Evolutionary conservation across 92 coral and sea anemone genomes (phyloP).

Genomic region (Phenganax subtilis): DNA sequence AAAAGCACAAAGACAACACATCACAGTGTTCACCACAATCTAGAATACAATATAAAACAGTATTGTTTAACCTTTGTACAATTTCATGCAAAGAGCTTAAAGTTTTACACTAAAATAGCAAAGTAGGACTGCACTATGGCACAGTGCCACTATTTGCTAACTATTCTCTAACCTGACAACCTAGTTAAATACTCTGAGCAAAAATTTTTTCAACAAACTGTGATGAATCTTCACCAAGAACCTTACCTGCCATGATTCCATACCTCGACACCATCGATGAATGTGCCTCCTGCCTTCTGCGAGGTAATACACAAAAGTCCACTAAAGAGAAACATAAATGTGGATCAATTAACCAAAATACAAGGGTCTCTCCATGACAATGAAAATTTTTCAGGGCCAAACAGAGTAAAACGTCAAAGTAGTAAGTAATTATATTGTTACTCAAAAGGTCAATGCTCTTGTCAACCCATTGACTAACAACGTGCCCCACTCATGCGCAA

Average conservation of each 20-base stretch:
- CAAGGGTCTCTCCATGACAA: background rate
- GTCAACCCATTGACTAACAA: too few relatives aligned
- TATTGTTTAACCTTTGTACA: too few relatives aligned
- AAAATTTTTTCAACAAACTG: background rate
- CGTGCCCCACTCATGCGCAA: too few relatives aligned
- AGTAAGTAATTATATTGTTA: too few relatives aligned
- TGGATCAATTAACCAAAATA: background rate
- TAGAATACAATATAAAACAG: slow-evolving; percentile 30
- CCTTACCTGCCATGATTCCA: slow-evolving; percentile 97
- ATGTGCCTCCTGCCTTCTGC: slow-evolving; percentile 95
- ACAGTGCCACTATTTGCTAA: too few relatives aligned
- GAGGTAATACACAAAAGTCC: slow-evolving; percentile 86
- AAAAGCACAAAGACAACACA: slow-evolving; percentile 75
- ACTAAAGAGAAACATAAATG: slow-evolving; percentile 49
- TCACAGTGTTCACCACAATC: slow-evolving; percentile 94
- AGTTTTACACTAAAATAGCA: too few relatives aligned
- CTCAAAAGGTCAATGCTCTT: too few relatives aligned
- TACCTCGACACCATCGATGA: slow-evolving; percentile 93
- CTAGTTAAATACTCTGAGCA: background rate
- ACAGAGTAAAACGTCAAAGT: background rate
- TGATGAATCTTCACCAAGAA: background rate
- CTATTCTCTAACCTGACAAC: too few relatives aligned
- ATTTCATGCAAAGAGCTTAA: background rate
- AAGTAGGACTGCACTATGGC: too few relatives aligned
- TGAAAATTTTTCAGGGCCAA: background rate